Evolutionary conservation across 2,797 vertebrate genomes (phyloP).

Genomic region (Adrianichthys oophorus): DNA sequence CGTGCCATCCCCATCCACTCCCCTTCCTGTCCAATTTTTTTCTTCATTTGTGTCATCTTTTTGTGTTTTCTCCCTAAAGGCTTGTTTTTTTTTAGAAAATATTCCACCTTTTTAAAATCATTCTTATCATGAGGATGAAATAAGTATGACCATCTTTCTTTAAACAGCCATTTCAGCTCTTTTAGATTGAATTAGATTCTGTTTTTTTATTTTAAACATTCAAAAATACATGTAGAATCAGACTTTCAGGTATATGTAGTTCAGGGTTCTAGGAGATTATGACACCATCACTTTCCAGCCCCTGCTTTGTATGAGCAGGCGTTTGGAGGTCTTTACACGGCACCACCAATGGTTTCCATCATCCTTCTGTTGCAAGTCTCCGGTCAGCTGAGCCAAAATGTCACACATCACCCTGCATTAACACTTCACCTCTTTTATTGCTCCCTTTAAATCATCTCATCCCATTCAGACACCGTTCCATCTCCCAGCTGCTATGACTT

Average conservation of each 20-base stretch:
- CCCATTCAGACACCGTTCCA: slow-evolving; percentile 30
- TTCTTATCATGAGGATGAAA: too few species aligned
- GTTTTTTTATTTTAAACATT: too few species aligned
- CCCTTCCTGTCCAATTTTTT: not conserved
- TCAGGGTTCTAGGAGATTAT: slow-evolving; percentile 4
- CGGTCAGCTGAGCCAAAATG: slow-evolving; percentile 28
- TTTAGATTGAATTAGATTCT: too few species aligned
- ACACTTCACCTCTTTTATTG: slow-evolving; percentile 55
- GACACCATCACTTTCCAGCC: slow-evolving; percentile 22
- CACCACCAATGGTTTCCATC: slow-evolving; percentile 56
- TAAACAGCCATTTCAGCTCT: too few species aligned
- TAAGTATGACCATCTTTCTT: too few species aligned
- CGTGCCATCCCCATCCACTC: slow-evolving; percentile 2
- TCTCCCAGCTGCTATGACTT: slow-evolving; percentile 36
- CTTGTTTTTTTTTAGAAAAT: not conserved
- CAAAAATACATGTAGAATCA: too few species aligned
- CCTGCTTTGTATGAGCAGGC: slow-evolving; percentile 4
- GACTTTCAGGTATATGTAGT: too few species aligned
- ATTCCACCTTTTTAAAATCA: too few species aligned
- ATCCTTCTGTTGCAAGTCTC: slow-evolving; percentile 22
- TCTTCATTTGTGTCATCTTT: slow-evolving; percentile 4
- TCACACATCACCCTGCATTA: slow-evolving; percentile 59
- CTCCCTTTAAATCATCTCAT: slow-evolving; percentile 47
- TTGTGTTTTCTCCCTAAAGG: not conserved
- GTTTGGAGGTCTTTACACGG: slow-evolving; percentile 13